Percentiles rank a stretch among this genome's conserved stretches.
These are phyloP conservation scores for Scaeva pyrastri DNA, from an alignment of 2,888 invertebrate genomes.

Conservation along the genomic window DNA sequence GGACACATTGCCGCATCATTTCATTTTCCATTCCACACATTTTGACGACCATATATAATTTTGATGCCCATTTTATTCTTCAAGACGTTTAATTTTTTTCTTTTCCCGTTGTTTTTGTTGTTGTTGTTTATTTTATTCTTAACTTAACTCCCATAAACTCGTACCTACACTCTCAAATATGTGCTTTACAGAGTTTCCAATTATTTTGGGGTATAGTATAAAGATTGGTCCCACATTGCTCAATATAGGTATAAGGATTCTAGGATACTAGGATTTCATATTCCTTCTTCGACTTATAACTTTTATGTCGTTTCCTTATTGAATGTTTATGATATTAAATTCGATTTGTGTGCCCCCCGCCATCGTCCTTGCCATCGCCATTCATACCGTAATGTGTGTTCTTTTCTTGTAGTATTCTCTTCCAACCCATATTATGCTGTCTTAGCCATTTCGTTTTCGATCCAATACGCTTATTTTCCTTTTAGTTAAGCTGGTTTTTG, in stretches of 20 bases:
- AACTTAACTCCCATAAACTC: background rate
- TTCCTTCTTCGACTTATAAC: slow-evolving; percentile 72
- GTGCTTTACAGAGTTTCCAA: slow-evolving; percentile 81
- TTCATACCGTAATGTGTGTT: slow-evolving; percentile 72
- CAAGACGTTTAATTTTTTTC: background rate
- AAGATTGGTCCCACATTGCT: background rate
- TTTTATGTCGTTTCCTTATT: slow-evolving; percentile 81
- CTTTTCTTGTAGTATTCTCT: slow-evolving; percentile 33
- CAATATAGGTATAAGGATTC: slow-evolving; percentile 1
- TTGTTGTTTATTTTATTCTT: slow-evolving; percentile 26
- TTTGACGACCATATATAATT: slow-evolving; percentile 73
- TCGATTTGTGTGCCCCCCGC: slow-evolving; percentile 79
- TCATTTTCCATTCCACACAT: slow-evolving; percentile 32
- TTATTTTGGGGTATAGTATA: slow-evolving; percentile 54
- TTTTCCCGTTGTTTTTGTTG: background rate
- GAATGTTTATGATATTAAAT: slow-evolving; percentile 84
- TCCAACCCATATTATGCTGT: slow-evolving; percentile 69
- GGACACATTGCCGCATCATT: background rate
- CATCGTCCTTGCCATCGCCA: too few relatives aligned
- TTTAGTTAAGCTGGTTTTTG: slow-evolving; percentile 63
- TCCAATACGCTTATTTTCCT: slow-evolving; percentile 62
- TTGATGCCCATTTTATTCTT: slow-evolving; percentile 50
- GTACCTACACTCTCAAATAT: slow-evolving; percentile 77
- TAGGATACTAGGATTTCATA: slow-evolving; percentile 60
- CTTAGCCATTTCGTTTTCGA: slow-evolving; percentile 68